Conservation (phyloP, 30 jellyfish, hydroid and myxozoan genomes). For the Chrysaora quinquecirrha region DNA sequence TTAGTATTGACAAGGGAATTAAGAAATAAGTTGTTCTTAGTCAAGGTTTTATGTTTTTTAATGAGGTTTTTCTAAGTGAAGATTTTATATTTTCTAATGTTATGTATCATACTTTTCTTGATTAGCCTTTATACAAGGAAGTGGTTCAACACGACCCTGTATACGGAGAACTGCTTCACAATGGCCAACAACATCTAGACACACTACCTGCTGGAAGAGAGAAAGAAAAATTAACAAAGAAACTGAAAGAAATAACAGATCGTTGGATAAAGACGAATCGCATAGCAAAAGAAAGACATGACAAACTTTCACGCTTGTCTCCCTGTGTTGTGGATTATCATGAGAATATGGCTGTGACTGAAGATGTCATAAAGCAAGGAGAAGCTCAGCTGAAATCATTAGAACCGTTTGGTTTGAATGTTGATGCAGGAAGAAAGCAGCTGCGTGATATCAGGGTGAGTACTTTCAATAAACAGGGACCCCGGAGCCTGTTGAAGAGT, state of each 20-base stretch:
- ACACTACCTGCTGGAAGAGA: constrained; percentile 61
- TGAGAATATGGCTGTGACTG: constrained; percentile 51
- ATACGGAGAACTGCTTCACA: constrained; percentile 49
- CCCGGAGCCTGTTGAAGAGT: no score
- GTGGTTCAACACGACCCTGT: constrained; percentile 78
- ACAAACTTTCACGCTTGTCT: constrained; percentile 47
- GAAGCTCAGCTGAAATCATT: constrained; percentile 61
- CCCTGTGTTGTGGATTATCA: constrained; percentile 77
- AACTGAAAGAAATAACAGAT: constrained; percentile 73
- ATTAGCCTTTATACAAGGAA: constrained; percentile 88
- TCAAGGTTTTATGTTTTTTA: no score
- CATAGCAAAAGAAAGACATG: constrained; percentile 64
- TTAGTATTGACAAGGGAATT: no score
- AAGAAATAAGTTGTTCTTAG: no score
- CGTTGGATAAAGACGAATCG: constrained; percentile 79
- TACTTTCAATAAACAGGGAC: no score
- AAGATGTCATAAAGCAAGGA: constrained; percentile 69
- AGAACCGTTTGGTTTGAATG: constrained; percentile 75
- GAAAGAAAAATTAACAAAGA: constrained; percentile 45
- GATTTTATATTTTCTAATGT: no score
- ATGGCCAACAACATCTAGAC: constrained; percentile 73
- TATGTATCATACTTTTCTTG: neutral
- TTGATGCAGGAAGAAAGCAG: constrained; percentile 41
- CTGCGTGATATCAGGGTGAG: constrained; percentile 73
- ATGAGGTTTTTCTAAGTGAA: no score